Conservation (phyloP, 2,797 vertebrate genomes). For the Typhlichthys subterraneus region DNA sequence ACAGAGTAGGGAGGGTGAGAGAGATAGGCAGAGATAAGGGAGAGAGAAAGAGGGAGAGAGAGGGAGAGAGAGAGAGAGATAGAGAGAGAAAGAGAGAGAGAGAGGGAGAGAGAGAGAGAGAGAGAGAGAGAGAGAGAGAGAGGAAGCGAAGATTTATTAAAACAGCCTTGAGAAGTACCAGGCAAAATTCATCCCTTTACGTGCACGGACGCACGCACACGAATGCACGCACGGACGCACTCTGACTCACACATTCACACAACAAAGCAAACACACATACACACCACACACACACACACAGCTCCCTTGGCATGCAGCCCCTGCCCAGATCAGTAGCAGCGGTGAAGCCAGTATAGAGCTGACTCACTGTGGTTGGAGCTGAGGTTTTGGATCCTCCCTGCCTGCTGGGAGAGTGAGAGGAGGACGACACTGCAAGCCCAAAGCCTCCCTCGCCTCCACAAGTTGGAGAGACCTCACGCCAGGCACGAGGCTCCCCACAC, state of each 20-base stretch:
- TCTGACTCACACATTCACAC: conserved; percentile 1
- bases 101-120: too few relatives aligned
- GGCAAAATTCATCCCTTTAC: conserved; percentile 40
- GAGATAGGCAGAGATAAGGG: background rate
- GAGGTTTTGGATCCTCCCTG: conserved; percentile 63
- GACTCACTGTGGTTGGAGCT: conserved; percentile 54
- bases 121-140: too few relatives aligned
- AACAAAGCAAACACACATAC: conserved; percentile 4
- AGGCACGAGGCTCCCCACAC: conserved; percentile 67
- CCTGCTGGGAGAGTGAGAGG: conserved; percentile 41
- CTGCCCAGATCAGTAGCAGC: conserved; percentile 53
- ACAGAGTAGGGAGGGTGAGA: background rate
- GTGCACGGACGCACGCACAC: conserved; percentile 22
- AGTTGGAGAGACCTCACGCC: conserved; percentile 63
- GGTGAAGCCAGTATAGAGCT: conserved; percentile 37
- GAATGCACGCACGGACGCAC: background rate
- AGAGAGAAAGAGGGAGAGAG: background rate
- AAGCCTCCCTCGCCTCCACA: conserved; percentile 58
- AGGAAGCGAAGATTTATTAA: conserved; percentile 16
- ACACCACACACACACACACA: conserved; percentile 11
- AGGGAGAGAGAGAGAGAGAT: background rate
- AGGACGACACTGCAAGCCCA: conserved; percentile 39
- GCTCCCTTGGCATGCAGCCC: conserved; percentile 48
- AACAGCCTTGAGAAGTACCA: conserved; percentile 30
- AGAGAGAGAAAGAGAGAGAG: background rate